Base-by-base conservation (phyloP, 1,140 invertebrate species). In the Aleiodes sp. region DNA sequence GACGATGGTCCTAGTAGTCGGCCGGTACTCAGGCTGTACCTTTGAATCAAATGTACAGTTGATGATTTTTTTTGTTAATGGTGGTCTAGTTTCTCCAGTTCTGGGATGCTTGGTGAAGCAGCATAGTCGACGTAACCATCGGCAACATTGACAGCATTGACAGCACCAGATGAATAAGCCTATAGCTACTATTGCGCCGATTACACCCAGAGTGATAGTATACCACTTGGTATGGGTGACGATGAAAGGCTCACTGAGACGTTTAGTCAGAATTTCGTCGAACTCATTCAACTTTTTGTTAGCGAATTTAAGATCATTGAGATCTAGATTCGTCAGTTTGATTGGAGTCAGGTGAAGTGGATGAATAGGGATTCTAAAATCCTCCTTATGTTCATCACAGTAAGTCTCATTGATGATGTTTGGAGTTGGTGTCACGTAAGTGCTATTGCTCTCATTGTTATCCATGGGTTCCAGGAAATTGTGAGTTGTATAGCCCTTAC, bases 401-500 rank as follows among this genome's bases (percentile, higher is more conserved):
- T 63, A 70, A 31, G 65, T 35, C 3, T 70, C 19, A 8, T 60
- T 37, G 1, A 62, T 33, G 46, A 70, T 70, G 12, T 28, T 65
- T 10, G 57, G n/a, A 19, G 12, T 59, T 21, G 69, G 69, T 19
- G 66, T 24, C 14, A 61, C 46, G 19, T 46, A 66, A 4, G 63
- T 61, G 29, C 41, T n/a, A 16, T 70, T 70, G 61, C 43, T 41
- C 2, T 21, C 29, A n/a, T 31, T 28, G 39, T 64, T 35, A 12
- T 57, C 33, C 14, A 29, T 31, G 14, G 69, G 6, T 65, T 70
- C 69, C 2, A 70, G 31, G 12, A 35, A 8, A 14, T 57, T 65
- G 2, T 16, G 16, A 39, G 41, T 57, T 4, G 69, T 70, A 24
- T 65, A 70, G 43, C 69, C 69, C 37, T 41, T 60, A 21, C 69